Evolutionary conservation across 2,113 vertebrate genomes (phyloP), one percentile per base, ranked within the genome.

Genomic region (Oncorhynchus clarkii): DNA sequence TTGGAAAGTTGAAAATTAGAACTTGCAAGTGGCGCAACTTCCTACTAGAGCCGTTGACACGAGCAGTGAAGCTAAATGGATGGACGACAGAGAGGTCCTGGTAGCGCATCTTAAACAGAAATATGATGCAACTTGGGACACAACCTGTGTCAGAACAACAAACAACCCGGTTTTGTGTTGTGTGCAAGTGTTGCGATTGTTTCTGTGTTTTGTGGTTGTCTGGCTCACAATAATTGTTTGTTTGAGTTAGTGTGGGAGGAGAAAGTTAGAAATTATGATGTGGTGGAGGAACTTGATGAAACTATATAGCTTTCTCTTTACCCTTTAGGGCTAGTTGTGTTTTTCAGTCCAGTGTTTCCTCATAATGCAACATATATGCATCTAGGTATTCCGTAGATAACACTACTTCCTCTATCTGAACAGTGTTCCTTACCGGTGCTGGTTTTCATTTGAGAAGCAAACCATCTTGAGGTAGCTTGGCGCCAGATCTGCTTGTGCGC

Each of bases 221-320:
- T 16, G 11, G 49, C 14, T 27, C 70, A 54, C 70, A 71, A 18
- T 57, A 18, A n/a, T 18, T 34, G 70, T 72, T 72, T 72, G 54
- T 59, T 71, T 54, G 34, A 29, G 26, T 71, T 71, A 24, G 26
- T 49, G 7, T 59, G 49, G 70, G 70, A 71, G 70, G 70, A 60
- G 27, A 72, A 31, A 16, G 9, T 18, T 59, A 54, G 26, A 59
- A n/a, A 59, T 3, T 0, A 60, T 31, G 14, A 60, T 31, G 20
- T 62, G 26, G 29, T 31, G 27, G 70, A 72, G 18, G 54, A 72
- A 20, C 13, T 54, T 71, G 51, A 59, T 59, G 70, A 27, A 60
- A 54, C 29, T 54, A 51, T 9, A 31, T 16, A 22, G 51, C 54
- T 72, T 54, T 54, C 49, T 31, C 51, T 72, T 31, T 59, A 54